Conservation (phyloP, 2,888 invertebrate genomes). For the Drosophila multiciliata region DNA sequence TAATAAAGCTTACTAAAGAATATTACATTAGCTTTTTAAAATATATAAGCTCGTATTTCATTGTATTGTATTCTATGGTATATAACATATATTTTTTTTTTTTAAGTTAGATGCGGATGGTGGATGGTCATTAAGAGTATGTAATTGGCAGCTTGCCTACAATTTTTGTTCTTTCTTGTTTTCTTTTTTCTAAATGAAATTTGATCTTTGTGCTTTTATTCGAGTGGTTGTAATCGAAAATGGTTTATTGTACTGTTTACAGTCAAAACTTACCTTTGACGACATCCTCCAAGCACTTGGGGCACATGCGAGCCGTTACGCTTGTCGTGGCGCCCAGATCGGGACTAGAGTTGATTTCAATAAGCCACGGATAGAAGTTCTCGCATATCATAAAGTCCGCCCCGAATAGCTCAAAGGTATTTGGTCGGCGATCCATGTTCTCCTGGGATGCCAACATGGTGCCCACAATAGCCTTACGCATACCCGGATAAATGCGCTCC, state of each 20-base stretch:
- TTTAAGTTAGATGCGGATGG: background rate
- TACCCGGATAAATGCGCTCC: slow-evolving; percentile 93
- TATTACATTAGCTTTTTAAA: too few species aligned
- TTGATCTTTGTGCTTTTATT: background rate
- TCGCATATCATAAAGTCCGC: slow-evolving; percentile 98
- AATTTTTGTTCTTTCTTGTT: background rate
- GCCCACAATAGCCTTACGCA: slow-evolving; percentile 91
- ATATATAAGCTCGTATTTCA: too few species aligned
- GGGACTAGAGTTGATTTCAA: slow-evolving; percentile 97
- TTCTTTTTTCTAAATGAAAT: background rate
- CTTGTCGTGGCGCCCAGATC: slow-evolving; percentile 96
- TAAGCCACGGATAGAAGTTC: slow-evolving; percentile 94
- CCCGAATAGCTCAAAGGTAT: slow-evolving; percentile 97
- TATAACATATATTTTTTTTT: too few species aligned
- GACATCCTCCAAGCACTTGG: slow-evolving; percentile 94
- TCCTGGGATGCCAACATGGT: slow-evolving; percentile 95
- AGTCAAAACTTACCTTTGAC: slow-evolving; percentile 90
- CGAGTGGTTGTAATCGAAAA: background rate
- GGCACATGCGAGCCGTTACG: slow-evolving; percentile 94
- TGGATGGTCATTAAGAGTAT: background rate
- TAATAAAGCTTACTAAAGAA: too few species aligned
- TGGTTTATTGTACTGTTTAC: background rate
- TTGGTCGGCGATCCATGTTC: slow-evolving; percentile 90
- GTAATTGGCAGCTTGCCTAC: background rate
- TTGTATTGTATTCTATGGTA: too few species aligned